Base-by-base conservation (phyloP, 64 coral and sea anemone species). In the Actinia tenebrosa region DNA sequence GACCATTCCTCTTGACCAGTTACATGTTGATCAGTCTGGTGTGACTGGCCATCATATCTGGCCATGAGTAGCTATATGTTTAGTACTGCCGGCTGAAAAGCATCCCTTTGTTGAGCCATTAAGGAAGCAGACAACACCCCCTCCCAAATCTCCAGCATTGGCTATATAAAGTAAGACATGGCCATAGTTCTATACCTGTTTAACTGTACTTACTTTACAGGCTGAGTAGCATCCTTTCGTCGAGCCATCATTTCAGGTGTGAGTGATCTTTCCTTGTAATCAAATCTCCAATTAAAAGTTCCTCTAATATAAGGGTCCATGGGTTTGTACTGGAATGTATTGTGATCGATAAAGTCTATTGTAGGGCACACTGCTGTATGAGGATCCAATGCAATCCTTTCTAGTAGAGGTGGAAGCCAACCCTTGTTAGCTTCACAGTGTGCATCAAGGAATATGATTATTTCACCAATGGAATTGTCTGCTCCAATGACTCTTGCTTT, bases 281-380 rank as follows among this genome's bases (percentile, higher is more conserved):
- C 97, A 93, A 99, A 99, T 61, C 93, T 92, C 97, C 97, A 99
- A 52, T 95, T 99, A 52, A 99, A 99, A 11, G 97, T 99, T 22
- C 97, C 97, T 78, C 97, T 79, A 58, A 99, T 91, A 13, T 88
- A 99, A 9, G 97, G 93, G 43, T 95, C 97, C 97, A 99, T 99
- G 5, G 97, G 97, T 84, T 99, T 99, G 71, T 99, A 99, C 86
- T 99, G 86, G 80, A 99, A 99, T 55, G 97, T 99, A 45, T 99
- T 94, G 88, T 99, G 97, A 93, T 99, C 97, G 84, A 99, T 99
- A 87, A 99, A 99, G 77, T 99, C 97, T 91, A 99, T 99, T 46
- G 93, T 99, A 83, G 97, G 97, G 17, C 97, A 99, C 3, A 95
- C 93, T 10, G 93, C 97, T 52, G 93, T 95, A 15, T 86, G 82